Conservation (phyloP, 2,888 invertebrate species). For the Cephalotes varians region DNA sequence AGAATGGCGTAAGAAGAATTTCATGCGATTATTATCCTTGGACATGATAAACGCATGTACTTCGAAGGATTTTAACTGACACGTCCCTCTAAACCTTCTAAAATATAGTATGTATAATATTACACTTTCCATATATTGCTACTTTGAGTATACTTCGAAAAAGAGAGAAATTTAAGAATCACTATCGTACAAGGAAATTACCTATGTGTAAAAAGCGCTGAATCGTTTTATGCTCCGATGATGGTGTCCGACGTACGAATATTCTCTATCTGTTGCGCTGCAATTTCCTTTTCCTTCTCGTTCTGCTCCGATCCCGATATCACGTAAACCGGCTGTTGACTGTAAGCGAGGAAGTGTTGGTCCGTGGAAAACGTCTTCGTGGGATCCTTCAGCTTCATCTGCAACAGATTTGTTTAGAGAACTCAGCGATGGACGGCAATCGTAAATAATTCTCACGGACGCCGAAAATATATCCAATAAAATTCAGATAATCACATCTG, state of each 20-base stretch:
- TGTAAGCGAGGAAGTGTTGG: constrained; percentile 88
- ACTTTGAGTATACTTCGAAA: background rate
- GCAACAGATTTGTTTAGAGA: constrained; percentile 27
- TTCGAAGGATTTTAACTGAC: constrained; percentile 9
- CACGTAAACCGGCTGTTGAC: constrained; percentile 89
- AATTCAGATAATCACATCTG: background rate
- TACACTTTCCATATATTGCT: background rate
- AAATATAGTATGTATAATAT: too few relatives aligned
- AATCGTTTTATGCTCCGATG: constrained; percentile 54
- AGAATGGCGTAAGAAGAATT: background rate
- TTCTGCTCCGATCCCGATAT: constrained; percentile 90
- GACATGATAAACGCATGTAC: too few relatives aligned
- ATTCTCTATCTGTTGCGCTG: constrained; percentile 50
- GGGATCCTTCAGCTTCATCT: constrained; percentile 79
- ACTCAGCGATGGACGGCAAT: background rate
- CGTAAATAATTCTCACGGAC: background rate
- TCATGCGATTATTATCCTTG: background rate
- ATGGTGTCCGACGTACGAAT: constrained; percentile 57
- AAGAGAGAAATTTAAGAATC: constrained; percentile 23
- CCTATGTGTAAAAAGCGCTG: constrained; percentile 13
- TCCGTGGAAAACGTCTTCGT: constrained; percentile 74
- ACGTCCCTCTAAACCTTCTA: too few relatives aligned
- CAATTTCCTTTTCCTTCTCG: constrained; percentile 77
- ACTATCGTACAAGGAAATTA: constrained; percentile 30
- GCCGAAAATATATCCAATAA: background rate